These are phyloP conservation scores for Carpatolechia fugitivella DNA, from an alignment of 2,888 invertebrate genomes.

Conservation along the genomic window DNA sequence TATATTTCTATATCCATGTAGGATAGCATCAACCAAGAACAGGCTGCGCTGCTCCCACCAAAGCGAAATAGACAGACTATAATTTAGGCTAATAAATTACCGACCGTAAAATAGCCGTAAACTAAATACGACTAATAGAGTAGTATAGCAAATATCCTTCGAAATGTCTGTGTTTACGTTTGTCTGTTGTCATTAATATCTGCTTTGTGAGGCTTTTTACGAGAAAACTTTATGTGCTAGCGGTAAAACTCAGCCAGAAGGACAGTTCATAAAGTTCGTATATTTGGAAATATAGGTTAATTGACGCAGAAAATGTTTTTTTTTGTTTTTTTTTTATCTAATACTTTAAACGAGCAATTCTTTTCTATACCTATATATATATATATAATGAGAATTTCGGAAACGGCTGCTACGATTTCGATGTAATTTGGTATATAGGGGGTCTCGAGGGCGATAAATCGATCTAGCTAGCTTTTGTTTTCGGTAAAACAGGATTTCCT, in stretches of 20 bases:
- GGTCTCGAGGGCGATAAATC: too few species aligned
- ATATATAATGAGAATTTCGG: too few species aligned
- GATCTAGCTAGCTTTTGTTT: too few species aligned
- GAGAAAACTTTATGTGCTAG: constrained; percentile 43
- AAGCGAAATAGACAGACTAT: neutral
- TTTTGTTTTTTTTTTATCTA: too few species aligned
- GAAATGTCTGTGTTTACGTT: constrained; percentile 35
- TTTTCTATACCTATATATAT: too few species aligned
- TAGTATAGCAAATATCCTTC: neutral
- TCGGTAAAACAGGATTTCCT: too few species aligned
- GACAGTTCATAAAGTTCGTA: neutral
- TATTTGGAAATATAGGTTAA: neutral
- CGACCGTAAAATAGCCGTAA: neutral
- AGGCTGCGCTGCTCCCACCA: too few species aligned
- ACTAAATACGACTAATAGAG: constrained; percentile 2
- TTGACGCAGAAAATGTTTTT: neutral
- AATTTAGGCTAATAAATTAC: constrained; percentile 1
- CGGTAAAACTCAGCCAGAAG: constrained; percentile 8
- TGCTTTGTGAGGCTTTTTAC: constrained; percentile 48
- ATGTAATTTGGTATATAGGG: too few species aligned
- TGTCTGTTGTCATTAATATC: constrained; percentile 43
- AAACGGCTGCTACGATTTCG: too few species aligned
- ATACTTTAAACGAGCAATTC: too few species aligned
- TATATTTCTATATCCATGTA: too few species aligned
- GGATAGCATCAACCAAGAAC: too few species aligned